A percentile compares a stretch with the other conserved stretches of the same genome.
Evolutionary conservation across 2,797 vertebrate genomes (phyloP).

Genomic region (Rachycentron canadum): DNA sequence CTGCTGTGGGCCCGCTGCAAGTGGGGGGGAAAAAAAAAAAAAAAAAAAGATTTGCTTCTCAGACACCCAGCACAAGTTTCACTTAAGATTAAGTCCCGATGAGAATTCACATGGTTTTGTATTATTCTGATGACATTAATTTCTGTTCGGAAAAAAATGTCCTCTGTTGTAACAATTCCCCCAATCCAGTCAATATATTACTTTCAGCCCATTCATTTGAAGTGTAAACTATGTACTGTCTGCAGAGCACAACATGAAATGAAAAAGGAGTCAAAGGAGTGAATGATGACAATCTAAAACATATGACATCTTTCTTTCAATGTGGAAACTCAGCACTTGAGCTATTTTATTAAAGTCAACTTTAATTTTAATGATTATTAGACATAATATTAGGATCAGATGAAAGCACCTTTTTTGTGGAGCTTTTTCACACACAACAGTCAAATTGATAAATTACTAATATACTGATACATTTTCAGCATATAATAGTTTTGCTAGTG

Average conservation of each 20-base stretch:
- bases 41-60: slow-evolving; percentile 1
- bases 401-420: too few species aligned
- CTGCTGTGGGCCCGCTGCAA: neutral
- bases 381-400: too few species aligned
- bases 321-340: neutral
- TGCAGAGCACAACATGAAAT: neutral
- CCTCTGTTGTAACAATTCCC: neutral
- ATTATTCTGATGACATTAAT: neutral
- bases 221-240: neutral
- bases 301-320: neutral
- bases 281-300: neutral
- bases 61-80: neutral
- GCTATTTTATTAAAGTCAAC: too few species aligned
- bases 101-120: neutral
- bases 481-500: too few species aligned
- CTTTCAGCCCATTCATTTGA: neutral
- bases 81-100: neutral
- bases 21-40: neutral
- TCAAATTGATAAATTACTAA: too few species aligned
- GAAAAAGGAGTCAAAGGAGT: neutral
- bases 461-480: too few species aligned
- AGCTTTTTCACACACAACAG: too few species aligned
- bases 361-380: neutral
- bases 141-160: neutral
- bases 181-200: neutral